Conservation (phyloP, 2,797 vertebrate genomes). For the Pantherophis alleghaniensis region DNA sequence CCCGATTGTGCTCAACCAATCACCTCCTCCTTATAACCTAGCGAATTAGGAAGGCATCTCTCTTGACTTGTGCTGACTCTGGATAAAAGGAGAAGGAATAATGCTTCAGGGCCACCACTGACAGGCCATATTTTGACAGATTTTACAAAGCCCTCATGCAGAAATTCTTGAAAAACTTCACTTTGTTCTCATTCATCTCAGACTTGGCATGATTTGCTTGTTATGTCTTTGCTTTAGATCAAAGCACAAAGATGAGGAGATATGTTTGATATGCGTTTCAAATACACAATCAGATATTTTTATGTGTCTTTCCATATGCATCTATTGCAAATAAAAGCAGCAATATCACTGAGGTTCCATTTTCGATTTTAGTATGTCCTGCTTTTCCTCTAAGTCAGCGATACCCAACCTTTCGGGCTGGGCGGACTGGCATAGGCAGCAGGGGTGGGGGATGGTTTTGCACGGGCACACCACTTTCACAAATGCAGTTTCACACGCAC, state of each 20-base stretch:
- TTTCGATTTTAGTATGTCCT: not conserved
- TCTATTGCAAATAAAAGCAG: not conserved
- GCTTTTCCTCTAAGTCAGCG: not conserved
- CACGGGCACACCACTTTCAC: not conserved
- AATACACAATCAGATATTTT: not conserved
- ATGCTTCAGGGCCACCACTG: not conserved
- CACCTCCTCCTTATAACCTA: not conserved
- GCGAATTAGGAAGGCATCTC: not conserved
- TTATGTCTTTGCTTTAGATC: not conserved
- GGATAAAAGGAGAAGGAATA: not conserved
- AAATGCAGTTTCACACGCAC: not conserved
- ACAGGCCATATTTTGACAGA: not conserved
- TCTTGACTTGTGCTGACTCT: not conserved
- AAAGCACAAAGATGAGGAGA: not conserved
- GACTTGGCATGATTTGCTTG: not conserved
- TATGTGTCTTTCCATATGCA: not conserved
- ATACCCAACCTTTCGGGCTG: not conserved
- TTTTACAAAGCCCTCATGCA: not conserved
- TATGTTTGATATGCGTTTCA: not conserved
- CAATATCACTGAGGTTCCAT: not conserved
- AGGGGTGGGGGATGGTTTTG: not conserved
- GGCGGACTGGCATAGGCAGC: not conserved
- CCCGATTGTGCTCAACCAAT: not conserved
- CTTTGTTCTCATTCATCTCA: not conserved
- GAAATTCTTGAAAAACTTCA: not conserved